phyloP scores from a whole-genome alignment of 2,113 vertebrate genomes.

The Rhagologus leucostigma region DNA sequence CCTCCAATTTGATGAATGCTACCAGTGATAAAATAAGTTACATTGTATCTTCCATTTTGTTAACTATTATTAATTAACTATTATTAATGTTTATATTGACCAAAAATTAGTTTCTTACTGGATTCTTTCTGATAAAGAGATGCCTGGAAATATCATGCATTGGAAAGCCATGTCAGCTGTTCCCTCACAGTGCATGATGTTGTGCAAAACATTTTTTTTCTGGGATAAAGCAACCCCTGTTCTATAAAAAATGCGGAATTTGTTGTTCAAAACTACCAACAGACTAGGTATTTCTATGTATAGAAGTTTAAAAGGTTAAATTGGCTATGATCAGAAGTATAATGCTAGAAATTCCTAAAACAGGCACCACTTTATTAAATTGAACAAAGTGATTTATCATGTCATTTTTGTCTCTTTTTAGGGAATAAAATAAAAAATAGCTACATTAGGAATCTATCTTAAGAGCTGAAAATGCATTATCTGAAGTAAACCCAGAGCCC shows the following conservation, averaged over 20 bases:
- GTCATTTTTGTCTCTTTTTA: not conserved
- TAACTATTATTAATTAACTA: not conserved
- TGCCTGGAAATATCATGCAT: not conserved
- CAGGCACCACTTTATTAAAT: not conserved
- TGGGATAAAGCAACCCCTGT: not conserved
- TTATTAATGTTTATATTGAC: not conserved
- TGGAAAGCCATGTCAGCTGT: not conserved
- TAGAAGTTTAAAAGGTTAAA: not conserved
- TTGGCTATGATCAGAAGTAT: not conserved
- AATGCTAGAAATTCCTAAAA: not conserved
- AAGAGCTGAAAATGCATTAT: not conserved
- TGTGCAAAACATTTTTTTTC: not conserved
- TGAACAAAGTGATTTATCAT: not conserved
- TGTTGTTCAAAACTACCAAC: not conserved
- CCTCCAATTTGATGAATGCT: not conserved
- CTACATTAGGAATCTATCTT: not conserved
- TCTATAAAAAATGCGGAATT: not conserved
- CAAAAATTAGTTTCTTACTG: not conserved
- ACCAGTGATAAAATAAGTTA: not conserved
- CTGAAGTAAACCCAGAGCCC: not conserved
- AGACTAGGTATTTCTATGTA: not conserved
- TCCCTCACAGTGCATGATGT: not conserved
- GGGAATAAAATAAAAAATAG: not conserved
- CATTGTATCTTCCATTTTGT: not conserved
- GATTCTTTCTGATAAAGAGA: not conserved